phyloP scores from a whole-genome alignment of 2,797 vertebrate species.

The Ptychadena robeensis region DNA sequence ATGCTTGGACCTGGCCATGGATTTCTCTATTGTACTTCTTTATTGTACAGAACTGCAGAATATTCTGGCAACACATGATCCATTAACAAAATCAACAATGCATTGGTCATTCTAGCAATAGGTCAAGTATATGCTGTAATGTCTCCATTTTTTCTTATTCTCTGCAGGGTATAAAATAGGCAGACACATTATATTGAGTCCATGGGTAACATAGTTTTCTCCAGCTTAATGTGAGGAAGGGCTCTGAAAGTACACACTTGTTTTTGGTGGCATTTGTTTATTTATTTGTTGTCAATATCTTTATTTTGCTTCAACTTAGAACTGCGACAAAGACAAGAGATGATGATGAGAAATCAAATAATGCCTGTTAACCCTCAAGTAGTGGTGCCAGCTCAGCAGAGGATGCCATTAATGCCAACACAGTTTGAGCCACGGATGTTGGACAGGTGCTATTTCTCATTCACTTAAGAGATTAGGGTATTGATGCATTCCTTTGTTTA shows the following conservation, averaged over 20 bases:
- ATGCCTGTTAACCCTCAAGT: conserved; percentile 89
- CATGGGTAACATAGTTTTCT: not conserved
- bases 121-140: no score
- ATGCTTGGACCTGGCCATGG: not conserved
- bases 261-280: no score
- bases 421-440: conserved; percentile 86
- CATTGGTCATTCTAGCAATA: no score
- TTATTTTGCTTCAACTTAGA: conserved; percentile 74
- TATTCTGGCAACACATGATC: no score
- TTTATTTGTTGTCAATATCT: not conserved
- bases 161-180: no score
- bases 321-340: conserved; percentile 85
- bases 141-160: no score
- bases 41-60: not conserved
- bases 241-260: no score
- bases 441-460: conserved; percentile 81
- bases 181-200: not conserved
- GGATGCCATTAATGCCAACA: conserved; percentile 80
- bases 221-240: no score
- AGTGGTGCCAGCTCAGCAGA: conserved; percentile 83
- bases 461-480: not conserved
- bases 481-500: not conserved
- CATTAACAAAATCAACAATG: no score
- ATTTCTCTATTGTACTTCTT: not conserved
- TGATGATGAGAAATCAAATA: conserved; percentile 87